A percentile compares a stretch with the other conserved stretches of the same genome.
Evolutionary conservation across 2,888 invertebrate species (phyloP).

Genomic region (Antheraea yamamai): DNA sequence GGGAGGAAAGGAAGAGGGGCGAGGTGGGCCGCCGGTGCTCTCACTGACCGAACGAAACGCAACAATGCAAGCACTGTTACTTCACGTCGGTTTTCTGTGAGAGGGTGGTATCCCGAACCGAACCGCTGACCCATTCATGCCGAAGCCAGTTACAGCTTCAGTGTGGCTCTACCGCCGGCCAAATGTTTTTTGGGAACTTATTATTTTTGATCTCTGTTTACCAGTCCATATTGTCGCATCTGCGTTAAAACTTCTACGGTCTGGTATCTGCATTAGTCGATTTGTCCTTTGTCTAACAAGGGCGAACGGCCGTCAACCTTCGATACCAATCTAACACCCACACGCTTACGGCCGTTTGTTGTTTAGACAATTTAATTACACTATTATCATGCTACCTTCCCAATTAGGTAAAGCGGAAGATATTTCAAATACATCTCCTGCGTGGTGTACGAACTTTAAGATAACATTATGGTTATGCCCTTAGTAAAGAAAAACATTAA

Average conservation of each 20-base stretch:
- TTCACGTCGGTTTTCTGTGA: no score
- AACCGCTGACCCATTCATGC: no score
- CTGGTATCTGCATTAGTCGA: slow-evolving; percentile 33
- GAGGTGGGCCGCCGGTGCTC: no score
- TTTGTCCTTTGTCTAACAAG: slow-evolving; percentile 80
- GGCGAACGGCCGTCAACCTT: slow-evolving; percentile 75
- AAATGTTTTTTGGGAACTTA: no score
- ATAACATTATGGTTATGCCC: background rate
- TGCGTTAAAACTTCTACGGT: slow-evolving; percentile 13
- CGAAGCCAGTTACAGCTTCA: no score
- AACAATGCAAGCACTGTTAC: no score
- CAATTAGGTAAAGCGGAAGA: background rate
- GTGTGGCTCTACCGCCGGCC: no score
- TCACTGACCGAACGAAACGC: no score
- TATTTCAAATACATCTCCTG: background rate
- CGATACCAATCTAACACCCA: slow-evolving; percentile 69
- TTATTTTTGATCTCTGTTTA: background rate
- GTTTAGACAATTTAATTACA: slow-evolving; percentile 18
- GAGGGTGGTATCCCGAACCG: no score
- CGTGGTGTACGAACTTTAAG: background rate
- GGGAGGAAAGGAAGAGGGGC: no score
- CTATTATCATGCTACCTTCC: background rate
- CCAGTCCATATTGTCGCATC: slow-evolving; percentile 5
- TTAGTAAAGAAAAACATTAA: no score
- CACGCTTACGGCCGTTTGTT: slow-evolving; percentile 27